Base-by-base conservation (phyloP, 2,888 invertebrate species). In the Oxystoma pomonae region DNA sequence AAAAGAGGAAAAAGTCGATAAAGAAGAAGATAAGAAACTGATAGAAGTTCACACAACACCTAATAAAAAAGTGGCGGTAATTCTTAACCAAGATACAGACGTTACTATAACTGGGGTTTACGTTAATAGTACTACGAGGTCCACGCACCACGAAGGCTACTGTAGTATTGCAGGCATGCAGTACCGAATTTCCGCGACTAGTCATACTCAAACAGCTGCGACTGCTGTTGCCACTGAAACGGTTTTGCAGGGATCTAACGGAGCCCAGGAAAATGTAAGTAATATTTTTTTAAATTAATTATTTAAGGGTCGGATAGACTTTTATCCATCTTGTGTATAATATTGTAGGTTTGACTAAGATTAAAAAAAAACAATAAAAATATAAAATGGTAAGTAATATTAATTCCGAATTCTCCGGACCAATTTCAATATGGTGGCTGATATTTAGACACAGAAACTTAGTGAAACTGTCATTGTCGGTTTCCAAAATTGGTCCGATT, bases 61-160 rank as follows among this genome's bases (percentile, higher is more conserved):
- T 70, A 78, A 79, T 57, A 86, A 86, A 73, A 86, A 86, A 72
- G 87, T 89, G 67, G 90, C 92, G 69, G 90, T 93, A 50, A 91
- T 93, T 73, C 87, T 93, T 19, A 90, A 90, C 77, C 91, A 92
- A 80, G 92, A 93, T 73, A 90, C 92, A 0, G 93, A 93, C 75
- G 91, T 93, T 20, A 94, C 93, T 35, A 92, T 93, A 72, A 93
- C 93, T 1, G 92, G 92, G 16, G 91, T 93, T 64, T 93, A 93
- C 78, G 88, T 89, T 59, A 89, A 89, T 77, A 86, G 88, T 73
- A 88, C 90, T 20, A 89, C 89, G 1, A 83, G 88, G 62, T 87
- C 87, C 49, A 92, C 91, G 69, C 87, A 87, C 75, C 91, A 90
- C 76, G 90, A 90, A 78, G 91, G 92, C 22, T 93, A 89, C 76